Conservation (phyloP, 2,888 invertebrate genomes). For the Drosophila anomalata region DNA sequence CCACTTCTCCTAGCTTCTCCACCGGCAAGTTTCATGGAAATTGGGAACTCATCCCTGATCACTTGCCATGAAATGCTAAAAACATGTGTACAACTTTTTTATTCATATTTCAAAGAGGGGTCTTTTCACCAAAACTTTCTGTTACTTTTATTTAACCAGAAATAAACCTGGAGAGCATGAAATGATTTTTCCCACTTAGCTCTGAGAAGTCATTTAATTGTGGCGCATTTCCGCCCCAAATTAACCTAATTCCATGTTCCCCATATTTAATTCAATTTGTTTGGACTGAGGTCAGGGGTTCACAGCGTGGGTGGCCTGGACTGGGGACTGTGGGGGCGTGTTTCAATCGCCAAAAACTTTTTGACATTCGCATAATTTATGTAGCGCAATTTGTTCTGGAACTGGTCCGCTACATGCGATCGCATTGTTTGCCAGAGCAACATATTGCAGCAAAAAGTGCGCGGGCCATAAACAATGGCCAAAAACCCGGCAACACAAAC, state of each 20-base stretch:
- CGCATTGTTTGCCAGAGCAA: constrained; percentile 40
- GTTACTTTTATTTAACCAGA: neutral
- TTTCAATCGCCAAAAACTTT: constrained; percentile 49
- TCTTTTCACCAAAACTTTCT: neutral
- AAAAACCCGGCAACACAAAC: constrained; percentile 37
- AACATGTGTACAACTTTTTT: constrained; percentile 3
- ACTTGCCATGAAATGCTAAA: neutral
- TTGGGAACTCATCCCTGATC: neutral
- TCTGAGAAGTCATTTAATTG: neutral
- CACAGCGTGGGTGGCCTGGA: constrained; percentile 8
- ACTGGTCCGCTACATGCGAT: constrained; percentile 27
- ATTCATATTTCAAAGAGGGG: neutral
- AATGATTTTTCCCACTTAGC: neutral
- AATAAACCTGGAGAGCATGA: neutral
- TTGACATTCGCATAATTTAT: constrained; percentile 62
- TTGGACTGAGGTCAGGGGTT: constrained; percentile 2
- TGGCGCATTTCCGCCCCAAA: constrained; percentile 2
- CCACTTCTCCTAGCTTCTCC: neutral
- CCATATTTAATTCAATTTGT: constrained; percentile 36
- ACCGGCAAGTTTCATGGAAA: neutral
- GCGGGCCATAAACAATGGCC: constrained; percentile 65
- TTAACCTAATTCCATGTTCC: constrained; percentile 11
- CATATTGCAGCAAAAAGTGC: constrained; percentile 47
- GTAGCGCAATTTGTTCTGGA: constrained; percentile 57
- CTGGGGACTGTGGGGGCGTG: constrained; percentile 3